Percentiles rank a stretch among this genome's conserved stretches.
phyloP scores from a whole-genome alignment of 37 sponge, comb jelly and placozoan species.

The Amphimedon queenslandica region DNA sequence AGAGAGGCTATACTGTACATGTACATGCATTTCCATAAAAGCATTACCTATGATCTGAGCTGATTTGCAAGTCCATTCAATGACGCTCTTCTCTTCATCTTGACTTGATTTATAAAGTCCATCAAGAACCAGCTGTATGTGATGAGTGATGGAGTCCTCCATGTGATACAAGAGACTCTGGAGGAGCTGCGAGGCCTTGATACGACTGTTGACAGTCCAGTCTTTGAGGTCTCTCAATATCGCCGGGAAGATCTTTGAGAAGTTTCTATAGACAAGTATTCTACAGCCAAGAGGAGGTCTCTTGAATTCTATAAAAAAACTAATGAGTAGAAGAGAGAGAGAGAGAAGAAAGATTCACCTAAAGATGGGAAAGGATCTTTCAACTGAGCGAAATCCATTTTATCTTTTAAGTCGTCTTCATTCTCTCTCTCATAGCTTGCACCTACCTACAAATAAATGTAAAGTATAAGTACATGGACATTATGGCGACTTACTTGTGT shows the following conservation, averaged over 20 bases:
- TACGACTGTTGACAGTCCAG: conserved; percentile 84
- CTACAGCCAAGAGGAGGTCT: conserved; percentile 88
- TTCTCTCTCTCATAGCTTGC: conserved; percentile 77
- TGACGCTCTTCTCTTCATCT: conserved; percentile 72
- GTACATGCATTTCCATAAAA: no score
- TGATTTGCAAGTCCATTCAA: conserved; percentile 24
- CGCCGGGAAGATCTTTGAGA: conserved; percentile 90
- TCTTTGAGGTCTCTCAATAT: conserved; percentile 80
- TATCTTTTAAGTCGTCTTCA: conserved; percentile 86
- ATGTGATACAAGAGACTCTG: conserved; percentile 57
- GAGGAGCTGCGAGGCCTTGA: conserved; percentile 82
- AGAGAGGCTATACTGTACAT: no score
- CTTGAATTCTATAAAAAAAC: conserved; percentile 41
- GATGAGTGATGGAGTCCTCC: conserved; percentile 87
- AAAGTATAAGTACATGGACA: background rate
- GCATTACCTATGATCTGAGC: conserved; percentile 18
- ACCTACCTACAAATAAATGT: conserved; percentile 59
- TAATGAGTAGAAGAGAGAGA: background rate
- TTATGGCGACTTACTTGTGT: conserved; percentile 33
- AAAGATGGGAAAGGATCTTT: background rate
- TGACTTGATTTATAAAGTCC: conserved; percentile 79
- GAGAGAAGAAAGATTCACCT: background rate
- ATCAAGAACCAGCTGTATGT: conserved; percentile 66
- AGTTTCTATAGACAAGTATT: conserved; percentile 77
- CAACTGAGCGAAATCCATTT: conserved; percentile 55